Conservation (phyloP, 64 coral and sea anemone species). For the Exaiptasia diaphana region DNA sequence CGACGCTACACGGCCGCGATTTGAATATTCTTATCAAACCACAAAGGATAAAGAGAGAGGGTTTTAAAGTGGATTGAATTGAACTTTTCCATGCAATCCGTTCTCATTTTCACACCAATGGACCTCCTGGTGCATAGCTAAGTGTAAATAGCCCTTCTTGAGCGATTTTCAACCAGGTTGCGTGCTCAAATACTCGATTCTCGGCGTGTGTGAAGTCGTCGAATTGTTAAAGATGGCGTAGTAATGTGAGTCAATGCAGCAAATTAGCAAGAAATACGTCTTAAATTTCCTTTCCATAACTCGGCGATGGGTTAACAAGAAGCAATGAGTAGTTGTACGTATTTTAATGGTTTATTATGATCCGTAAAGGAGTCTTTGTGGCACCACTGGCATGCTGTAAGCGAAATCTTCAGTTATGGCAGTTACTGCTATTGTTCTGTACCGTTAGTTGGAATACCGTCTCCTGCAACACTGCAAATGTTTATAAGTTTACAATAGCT, state of each 20-base stretch:
- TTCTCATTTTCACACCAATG: neutral
- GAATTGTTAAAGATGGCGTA: neutral
- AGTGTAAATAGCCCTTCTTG: neutral
- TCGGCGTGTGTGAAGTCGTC: slow-evolving; percentile 6
- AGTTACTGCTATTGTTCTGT: neutral
- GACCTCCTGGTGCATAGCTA: neutral
- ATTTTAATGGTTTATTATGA: neutral
- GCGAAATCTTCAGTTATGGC: neutral
- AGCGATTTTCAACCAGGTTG: neutral
- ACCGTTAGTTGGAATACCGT: neutral
- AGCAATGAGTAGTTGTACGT: neutral
- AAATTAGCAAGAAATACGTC: neutral
- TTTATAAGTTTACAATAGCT: neutral
- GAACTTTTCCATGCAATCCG: neutral
- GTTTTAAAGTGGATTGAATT: slow-evolving; percentile 9
- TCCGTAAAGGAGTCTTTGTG: too few species aligned
- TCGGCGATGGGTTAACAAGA: neutral
- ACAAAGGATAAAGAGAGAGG: neutral
- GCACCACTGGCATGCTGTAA: too few species aligned
- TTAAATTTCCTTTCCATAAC: neutral
- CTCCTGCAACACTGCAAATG: too few species aligned
- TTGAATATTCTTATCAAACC: slow-evolving; percentile 10
- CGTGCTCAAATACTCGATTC: slow-evolving; percentile 10
- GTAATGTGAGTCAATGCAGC: neutral
- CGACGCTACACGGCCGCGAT: neutral